A percentile compares a stretch with the other conserved stretches of the same genome.
Conservation (phyloP, 1,140 invertebrate genomes). For the Lucilia sericata region DNA sequence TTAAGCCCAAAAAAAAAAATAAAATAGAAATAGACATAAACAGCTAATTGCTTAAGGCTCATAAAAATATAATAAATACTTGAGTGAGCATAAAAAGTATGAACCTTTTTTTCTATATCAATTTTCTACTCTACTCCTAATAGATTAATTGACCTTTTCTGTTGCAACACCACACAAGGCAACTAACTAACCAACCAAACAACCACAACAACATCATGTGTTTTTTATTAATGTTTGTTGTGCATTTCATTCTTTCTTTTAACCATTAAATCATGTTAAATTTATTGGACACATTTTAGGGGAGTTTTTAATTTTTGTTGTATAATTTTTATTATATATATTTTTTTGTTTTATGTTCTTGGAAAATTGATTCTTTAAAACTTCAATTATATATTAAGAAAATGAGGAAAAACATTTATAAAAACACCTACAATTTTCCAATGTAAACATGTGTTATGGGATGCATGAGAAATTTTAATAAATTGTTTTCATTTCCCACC, state of each 20-base stretch:
- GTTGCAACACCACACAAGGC: neutral
- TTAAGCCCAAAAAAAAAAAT: neutral
- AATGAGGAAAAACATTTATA: too few species aligned
- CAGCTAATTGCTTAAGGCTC: slow-evolving; percentile 34
- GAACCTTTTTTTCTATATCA: neutral
- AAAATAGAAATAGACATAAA: neutral
- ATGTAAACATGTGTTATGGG: too few species aligned
- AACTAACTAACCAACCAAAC: too few species aligned
- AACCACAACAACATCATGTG: neutral
- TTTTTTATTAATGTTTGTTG: neutral
- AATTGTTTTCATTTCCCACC: too few species aligned
- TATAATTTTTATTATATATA: neutral
- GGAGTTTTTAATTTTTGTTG: neutral
- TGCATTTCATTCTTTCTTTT: neutral
- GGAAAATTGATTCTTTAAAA: neutral
- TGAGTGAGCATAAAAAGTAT: too few species aligned
- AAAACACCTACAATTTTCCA: too few species aligned
- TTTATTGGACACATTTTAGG: slow-evolving; percentile 6
- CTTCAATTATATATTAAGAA: too few species aligned
- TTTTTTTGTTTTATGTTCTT: neutral
- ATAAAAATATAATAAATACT: slow-evolving; percentile 6
- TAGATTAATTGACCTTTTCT: slow-evolving; percentile 39
- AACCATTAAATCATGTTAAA: neutral
- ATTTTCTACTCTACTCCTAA: neutral
- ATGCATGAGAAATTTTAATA: too few species aligned